These are phyloP conservation scores for Paralvinella palmiformis DNA, from an alignment of 1,140 invertebrate species.

Conservation along the genomic window DNA sequence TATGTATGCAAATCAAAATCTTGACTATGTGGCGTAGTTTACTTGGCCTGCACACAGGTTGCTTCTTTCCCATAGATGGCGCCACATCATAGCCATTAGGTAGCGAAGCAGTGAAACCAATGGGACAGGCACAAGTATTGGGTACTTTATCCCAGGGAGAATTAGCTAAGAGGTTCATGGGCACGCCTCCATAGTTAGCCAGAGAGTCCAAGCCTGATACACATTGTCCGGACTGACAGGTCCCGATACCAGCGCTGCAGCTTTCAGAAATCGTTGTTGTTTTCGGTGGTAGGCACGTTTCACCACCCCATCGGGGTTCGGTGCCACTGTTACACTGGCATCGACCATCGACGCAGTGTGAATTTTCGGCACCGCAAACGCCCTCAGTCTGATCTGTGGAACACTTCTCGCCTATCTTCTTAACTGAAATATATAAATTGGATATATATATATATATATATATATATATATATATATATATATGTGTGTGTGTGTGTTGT, in stretches of 20 bases:
- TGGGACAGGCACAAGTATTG: not conserved
- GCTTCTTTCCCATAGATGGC: not conserved
- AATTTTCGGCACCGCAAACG: conserved; percentile 13
- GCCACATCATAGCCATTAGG: not conserved
- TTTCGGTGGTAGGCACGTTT: conserved; percentile 7
- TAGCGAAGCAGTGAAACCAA: not conserved
- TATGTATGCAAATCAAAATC: too few species aligned
- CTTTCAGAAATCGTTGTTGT: not conserved
- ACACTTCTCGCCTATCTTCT: conserved; percentile 12
- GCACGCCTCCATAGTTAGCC: not conserved
- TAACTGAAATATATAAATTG: conserved; percentile 2
- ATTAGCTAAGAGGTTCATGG: not conserved
- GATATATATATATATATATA: not conserved
- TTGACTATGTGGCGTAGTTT: too few species aligned
- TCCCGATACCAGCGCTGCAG: not conserved
- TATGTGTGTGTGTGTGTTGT: not conserved
- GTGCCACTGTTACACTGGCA: conserved; percentile 3
- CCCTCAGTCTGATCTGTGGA: conserved; percentile 5
- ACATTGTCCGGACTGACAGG: not conserved
- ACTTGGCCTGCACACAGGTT: not conserved
- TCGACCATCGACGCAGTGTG: not conserved
- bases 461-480: not conserved
- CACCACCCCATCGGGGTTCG: not conserved
- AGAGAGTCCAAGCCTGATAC: not conserved
- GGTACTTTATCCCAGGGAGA: not conserved